Percentiles rank a stretch among this genome's conserved stretches.
These are phyloP conservation scores for Ptychobarbus kaznakovi DNA, from an alignment of 2,797 vertebrate genomes.

Conservation along the genomic window DNA sequence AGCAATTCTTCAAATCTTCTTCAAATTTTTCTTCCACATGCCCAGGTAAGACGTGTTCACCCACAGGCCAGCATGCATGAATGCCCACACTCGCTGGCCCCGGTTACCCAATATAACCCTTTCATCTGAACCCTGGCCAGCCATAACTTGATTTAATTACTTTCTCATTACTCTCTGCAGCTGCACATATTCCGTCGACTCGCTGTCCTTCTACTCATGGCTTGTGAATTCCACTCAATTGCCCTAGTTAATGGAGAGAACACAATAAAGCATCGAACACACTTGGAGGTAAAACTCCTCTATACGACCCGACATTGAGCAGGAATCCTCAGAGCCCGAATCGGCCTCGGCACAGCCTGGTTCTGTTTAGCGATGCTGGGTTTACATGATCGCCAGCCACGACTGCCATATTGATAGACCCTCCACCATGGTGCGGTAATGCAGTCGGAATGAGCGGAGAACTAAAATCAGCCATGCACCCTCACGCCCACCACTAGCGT, in stretches of 20 bases:
- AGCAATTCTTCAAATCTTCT: conserved; percentile 42
- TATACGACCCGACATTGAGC: conserved; percentile 39
- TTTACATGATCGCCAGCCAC: conserved; percentile 19
- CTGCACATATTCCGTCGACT: conserved; percentile 38
- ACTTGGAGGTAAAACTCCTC: conserved; percentile 44
- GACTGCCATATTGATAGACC: conserved; percentile 36
- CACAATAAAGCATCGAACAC: conserved; percentile 48
- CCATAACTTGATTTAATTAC: conserved; percentile 60
- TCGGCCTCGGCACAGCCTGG: conserved; percentile 39
- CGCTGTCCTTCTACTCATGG: conserved; percentile 44
- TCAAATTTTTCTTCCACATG: conserved; percentile 19
- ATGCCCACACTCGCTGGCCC: conserved; percentile 26
- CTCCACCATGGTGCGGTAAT: conserved; percentile 47
- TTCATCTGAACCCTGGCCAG: conserved; percentile 47
- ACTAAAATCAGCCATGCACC: conserved; percentile 42
- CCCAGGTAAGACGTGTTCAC: conserved; percentile 28
- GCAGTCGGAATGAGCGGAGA: conserved; percentile 45
- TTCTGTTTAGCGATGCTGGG: conserved; percentile 10
- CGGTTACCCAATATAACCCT: conserved; percentile 39
- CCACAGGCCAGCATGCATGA: conserved; percentile 44
- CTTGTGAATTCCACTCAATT: conserved; percentile 63
- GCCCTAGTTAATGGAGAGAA: conserved; percentile 60
- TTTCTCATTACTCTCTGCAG: conserved; percentile 59
- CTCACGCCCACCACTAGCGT: conserved; percentile 42
- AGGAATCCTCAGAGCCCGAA: neutral